phyloP scores from a whole-genome alignment of 2,888 invertebrate species.

The Taenaris catops region DNA sequence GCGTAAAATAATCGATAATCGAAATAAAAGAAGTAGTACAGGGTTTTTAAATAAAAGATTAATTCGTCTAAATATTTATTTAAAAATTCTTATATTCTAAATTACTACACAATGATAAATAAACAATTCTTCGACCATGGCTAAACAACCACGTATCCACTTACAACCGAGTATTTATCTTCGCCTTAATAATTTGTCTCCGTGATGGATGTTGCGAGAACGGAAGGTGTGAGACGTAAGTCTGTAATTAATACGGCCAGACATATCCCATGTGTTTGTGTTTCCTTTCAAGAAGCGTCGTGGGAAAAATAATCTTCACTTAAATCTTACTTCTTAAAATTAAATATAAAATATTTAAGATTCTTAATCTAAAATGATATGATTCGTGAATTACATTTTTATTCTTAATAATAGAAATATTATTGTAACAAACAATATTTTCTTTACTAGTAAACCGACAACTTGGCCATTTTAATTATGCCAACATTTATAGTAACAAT shows the following conservation, averaged over 20 bases:
- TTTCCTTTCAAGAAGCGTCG: not conserved
- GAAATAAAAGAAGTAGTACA: too few species aligned
- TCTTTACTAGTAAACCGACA: not conserved
- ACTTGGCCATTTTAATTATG: not conserved
- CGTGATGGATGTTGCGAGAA: slow-evolving; percentile 9
- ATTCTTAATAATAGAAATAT: slow-evolving; percentile 1
- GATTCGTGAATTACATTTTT: slow-evolving; percentile 40
- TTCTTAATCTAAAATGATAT: slow-evolving; percentile 64
- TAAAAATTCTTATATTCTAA: slow-evolving; percentile 21
- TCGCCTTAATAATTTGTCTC: slow-evolving; percentile 11
- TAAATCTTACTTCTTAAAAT: slow-evolving; percentile 24
- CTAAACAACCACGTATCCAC: slow-evolving; percentile 7
- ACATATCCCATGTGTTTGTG: slow-evolving; percentile 4
- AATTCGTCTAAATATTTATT: slow-evolving; percentile 19
- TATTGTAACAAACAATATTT: slow-evolving; percentile 1
- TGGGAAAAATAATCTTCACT: not conserved
- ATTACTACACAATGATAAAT: slow-evolving; percentile 19
- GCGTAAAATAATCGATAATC: too few species aligned
- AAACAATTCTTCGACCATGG: slow-evolving; percentile 12
- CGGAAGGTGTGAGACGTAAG: slow-evolving; percentile 1
- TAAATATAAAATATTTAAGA: slow-evolving; percentile 26
- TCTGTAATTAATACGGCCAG: slow-evolving; percentile 11
- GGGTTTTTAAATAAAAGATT: slow-evolving; percentile 3
- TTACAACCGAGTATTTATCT: slow-evolving; percentile 9
- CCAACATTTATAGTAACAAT: slow-evolving; percentile 1